Evolutionary conservation across 2,888 invertebrate genomes (phyloP), one percentile per base, ranked within the genome.

Genomic region (Heliconius ethilla): DNA sequence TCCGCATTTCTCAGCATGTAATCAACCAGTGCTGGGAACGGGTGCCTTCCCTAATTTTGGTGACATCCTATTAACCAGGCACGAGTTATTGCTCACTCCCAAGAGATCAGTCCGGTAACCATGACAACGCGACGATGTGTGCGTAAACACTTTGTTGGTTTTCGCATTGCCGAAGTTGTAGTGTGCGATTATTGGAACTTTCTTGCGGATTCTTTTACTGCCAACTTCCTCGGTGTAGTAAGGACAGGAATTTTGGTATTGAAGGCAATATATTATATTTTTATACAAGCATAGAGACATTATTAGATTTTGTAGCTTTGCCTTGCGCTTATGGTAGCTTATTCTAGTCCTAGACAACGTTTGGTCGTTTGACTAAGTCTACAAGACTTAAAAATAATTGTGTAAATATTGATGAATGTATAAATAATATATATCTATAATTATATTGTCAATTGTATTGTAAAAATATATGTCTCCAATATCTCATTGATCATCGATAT

Each of bases 31-130:
- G 88, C 89, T 89, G 85, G 86, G 85, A 84, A 82, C 83, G 89
- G 89, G 83, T 88, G 89, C 87, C 90, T 90, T 90, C 84, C 90
- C 90, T 91, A 92, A 92, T 92, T 92, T 92, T 89, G 89, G 88
- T 87, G 91, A 89, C 90, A 90, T 89, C 89, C 90, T 89, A 91
- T 91, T 92, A 92, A 90, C 89, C 87, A 88, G 89, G 88, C 89
- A 86, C 89, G 88, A 90, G 89, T 91, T 91, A 92, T 92, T 89
- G 88, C 89, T 86, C 86, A 85, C 86, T 90, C 88, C 85, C 86
- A 85, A 88, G 90, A 89, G 91, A 90, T 89, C 87, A 86, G 84
- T 83, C 81, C 81, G 81, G 91, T 92, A 85, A 85, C 87, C 86
- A 87, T 88, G 85, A 87, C 84, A 84, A 92, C 91, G 82, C 45